phyloP scores from a whole-genome alignment of 2,113 vertebrate genomes.

The Ceyx margarethae region DNA sequence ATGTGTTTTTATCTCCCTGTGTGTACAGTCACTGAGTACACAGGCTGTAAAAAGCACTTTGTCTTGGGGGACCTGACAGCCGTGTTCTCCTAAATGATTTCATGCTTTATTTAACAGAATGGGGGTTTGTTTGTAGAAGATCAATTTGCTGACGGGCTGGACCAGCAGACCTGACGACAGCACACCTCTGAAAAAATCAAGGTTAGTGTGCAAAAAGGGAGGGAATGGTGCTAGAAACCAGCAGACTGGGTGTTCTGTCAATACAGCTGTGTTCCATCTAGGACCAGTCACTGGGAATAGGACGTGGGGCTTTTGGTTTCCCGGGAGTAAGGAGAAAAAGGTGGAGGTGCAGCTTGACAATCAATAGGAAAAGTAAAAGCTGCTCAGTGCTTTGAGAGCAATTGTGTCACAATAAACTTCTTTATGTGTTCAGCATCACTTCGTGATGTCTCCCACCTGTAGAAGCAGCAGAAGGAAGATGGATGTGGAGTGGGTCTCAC shows the following conservation, averaged over 20 bases:
- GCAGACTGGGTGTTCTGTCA: neutral
- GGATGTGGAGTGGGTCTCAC: neutral
- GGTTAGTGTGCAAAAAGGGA: neutral
- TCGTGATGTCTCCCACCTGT: neutral
- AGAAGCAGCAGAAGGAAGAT: neutral
- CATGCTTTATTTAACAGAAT: neutral
- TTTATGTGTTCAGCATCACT: neutral
- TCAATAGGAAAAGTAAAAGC: neutral
- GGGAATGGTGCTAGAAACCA: neutral
- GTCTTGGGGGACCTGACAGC: slow-evolving; percentile 13
- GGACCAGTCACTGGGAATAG: neutral
- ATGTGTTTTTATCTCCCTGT: neutral
- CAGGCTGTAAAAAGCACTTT: neutral
- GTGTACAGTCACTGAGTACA: slow-evolving; percentile 14
- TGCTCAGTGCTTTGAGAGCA: neutral
- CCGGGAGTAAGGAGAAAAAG: neutral
- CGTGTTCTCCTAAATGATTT: neutral
- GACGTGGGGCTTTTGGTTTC: neutral
- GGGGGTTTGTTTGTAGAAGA: slow-evolving; percentile 34
- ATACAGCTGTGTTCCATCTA: neutral
- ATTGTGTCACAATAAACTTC: neutral
- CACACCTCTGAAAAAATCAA: neutral
- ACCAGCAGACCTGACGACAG: neutral
- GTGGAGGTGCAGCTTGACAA: neutral
- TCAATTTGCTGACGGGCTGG: neutral